phyloP scores from a whole-genome alignment of 2,888 invertebrate species.

The Phaonia tiefii region DNA sequence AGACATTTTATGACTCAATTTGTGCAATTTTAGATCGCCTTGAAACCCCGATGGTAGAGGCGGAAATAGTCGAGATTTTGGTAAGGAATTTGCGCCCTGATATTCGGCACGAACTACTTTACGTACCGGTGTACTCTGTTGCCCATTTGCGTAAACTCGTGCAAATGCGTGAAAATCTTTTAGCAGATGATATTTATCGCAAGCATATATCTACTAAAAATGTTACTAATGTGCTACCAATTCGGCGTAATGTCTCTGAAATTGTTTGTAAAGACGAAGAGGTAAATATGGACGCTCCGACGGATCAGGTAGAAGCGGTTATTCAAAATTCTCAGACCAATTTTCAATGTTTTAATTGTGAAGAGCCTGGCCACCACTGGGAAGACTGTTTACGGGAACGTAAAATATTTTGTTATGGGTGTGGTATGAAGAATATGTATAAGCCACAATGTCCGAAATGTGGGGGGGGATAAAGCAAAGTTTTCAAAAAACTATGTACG shows the following conservation, averaged over 20 bases:
- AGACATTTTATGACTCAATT: background rate
- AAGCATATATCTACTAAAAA: background rate
- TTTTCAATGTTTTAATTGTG: constrained; percentile 46
- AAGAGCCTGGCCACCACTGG: constrained; percentile 15
- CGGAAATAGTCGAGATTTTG: background rate
- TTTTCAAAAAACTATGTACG: no score
- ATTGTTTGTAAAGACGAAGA: no score
- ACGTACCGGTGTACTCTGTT: background rate
- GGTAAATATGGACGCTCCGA: no score
- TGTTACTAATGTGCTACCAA: background rate
- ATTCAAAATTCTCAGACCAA: no score
- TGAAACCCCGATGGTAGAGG: background rate
- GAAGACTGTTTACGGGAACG: constrained; percentile 15
- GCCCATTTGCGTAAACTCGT: background rate
- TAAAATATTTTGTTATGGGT: constrained; percentile 40
- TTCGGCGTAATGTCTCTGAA: no score
- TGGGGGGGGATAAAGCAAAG: no score
- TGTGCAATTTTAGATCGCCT: background rate
- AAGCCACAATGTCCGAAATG: constrained; percentile 33
- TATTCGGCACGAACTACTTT: background rate
- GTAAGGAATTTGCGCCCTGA: background rate
- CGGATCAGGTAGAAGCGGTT: background rate
- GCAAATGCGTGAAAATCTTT: no score
- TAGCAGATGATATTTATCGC: background rate
- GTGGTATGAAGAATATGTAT: constrained; percentile 29